Base-by-base conservation (phyloP, 2,797 vertebrate genomes). In the Microcaecilia unicolor region DNA sequence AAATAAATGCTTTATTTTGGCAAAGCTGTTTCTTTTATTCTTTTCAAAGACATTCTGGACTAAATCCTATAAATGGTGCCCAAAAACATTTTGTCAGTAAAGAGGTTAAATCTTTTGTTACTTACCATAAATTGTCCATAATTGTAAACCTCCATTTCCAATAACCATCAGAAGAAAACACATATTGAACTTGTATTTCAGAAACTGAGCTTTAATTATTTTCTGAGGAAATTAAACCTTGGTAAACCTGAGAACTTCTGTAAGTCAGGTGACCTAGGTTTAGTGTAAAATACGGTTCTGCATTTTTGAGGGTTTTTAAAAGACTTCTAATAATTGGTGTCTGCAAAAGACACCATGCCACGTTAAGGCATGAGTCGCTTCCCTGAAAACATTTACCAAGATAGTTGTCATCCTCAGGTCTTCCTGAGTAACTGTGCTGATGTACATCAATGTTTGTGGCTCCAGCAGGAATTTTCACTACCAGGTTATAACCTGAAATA, bases 361-460 rank as follows among this genome's bases (percentile, higher is more conserved):
- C 9, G 18, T 9, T n/a, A n/a, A n/a, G n/a, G n/a, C n/a, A 35
- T 7, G 26, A 23, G 3, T 27, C 10, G 43, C 14, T 15, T 44
- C 13, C 44, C 15, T 34, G 20, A 9, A 60, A 39, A 34, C 33
- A 65, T 84, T 87, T 79, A 98, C 95, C 93, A 57, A 98, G 91
- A 75, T 98, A 98, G 76, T 87, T 98, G 82, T 98, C 92, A 54
- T 98, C 95, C 59, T 95, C 92, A 37, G 93, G 80, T 41, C 84
- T 90, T 55, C 93, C 93, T 35, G 93, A 96, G 75, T 93, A 93
- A 80, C 95, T 98, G 80, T 93, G 81, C 59, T 98, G 95, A 46
- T 41, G 86, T 71, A 97, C 78, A 51, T 97, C 93, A 46, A 98
- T 87, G 58, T 92, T 92, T 51, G 91, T 97, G 46, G 92, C 92